Base-by-base conservation (phyloP, 2,888 invertebrate species). In the Eilema griseolum region DNA sequence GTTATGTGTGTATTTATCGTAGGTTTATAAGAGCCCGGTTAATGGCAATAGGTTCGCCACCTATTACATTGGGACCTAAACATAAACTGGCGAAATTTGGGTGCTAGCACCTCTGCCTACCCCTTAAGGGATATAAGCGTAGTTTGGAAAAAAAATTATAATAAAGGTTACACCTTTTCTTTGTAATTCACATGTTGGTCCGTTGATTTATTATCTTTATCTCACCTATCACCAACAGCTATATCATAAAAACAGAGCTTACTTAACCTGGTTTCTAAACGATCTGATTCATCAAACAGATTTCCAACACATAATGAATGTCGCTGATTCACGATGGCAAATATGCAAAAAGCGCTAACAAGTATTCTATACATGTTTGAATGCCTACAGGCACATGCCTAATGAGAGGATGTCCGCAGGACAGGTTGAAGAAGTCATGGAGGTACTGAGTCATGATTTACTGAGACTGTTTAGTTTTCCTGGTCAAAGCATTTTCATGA, bases 381-480 rank as follows among this genome's bases (percentile, higher is more conserved):
- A 65, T 28, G 66, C 64, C 61, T 65, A 60, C 65, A 73, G 67
- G 61, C 69, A 75, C 37, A 64, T 61, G 11, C 66, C 66, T 75
- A 79, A 81, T 79, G 72, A 74, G 59, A 75, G 82, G 82, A 82
- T 70, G 56, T 82, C 82, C 82, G 83, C 62, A 66, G 71, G 69
- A 65, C 11, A 61, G 60, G 62, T 33, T 73, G 71, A 73, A 78
- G 72, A 72, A 74, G 72, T 67, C 23, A 26, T 60, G n/a, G 56
- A 66, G 66, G 70, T 73, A 72, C 57, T 28, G 61, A 81, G 67
- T 73, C 24, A 61, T 66, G 20, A 56, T 52, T 67, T 57, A 23
- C 31, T 69, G 16, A 46, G 41, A 60, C 71, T 70, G 65, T 66
- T 62, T 63, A 68, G 61, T 46, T 74, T 56, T 52, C n/a, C 52